Base-by-base conservation (phyloP, 2,797 vertebrate species). In the Danio kyathit region DNA sequence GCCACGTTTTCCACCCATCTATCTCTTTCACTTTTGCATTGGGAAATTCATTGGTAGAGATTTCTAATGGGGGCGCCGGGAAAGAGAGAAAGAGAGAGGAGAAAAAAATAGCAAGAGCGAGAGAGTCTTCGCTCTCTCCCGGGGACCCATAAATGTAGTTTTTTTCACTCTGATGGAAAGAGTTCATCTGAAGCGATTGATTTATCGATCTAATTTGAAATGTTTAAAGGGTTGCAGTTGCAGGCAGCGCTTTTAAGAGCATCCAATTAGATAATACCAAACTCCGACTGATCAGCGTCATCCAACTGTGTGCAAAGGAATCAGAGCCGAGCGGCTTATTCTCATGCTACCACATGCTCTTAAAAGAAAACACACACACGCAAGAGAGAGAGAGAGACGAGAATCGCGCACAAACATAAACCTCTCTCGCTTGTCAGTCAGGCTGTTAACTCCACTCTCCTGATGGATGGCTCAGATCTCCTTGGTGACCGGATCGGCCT, bases 201-300 rank as follows among this genome's bases (percentile, higher is more conserved):
- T 92, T 92, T 92, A 94, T 93, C 91, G 92, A 92, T 93, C 87
- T 80, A 81, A 87, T 91, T 92, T 90, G 90, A 93, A 93, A 91
- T 90, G 88, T 91, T 84, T 83, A 78, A 86, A 84, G 78, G 54
- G 46, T 84, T 81, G 86, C 82, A 49, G 67, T 76, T 70, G 67
- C 71, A 43, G 75, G 81, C 66, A 48, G 75, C 44, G 70, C 79
- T 86, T 86, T 86, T 81, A 84, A 87, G 74, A 86, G 77, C 77
- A 73, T 85, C 76, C 83, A 86, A 80, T 86, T 85, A 83, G 83
- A 86, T 83, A 75, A 86, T 87, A 79, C 70, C 82, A 84, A 82
- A 87, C 74, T 79, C 67, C 79, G 54, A 80, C 79, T 78, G 79
- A 78, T 84, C 65, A 61, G 64, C 63, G 17, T 66, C 74, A 69